Base-by-base conservation (phyloP, 2,113 vertebrate genomes). In the Anguilla japonica region DNA sequence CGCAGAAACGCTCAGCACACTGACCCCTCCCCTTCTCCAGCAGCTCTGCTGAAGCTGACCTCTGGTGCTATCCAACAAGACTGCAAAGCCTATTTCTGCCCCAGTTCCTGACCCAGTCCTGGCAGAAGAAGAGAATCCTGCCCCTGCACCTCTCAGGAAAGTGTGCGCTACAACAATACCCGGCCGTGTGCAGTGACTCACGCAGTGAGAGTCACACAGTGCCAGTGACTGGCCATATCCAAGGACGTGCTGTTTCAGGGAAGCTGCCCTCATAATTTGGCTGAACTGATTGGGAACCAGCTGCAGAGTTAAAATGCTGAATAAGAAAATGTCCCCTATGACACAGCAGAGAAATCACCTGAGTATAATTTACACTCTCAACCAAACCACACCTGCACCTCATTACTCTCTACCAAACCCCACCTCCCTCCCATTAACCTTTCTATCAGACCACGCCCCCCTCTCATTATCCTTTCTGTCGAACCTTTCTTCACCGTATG, bases 101-200 rank as follows among this genome's bases (percentile, higher is more conserved):
- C 87, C 89, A 89, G 29, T 89, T 83, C 53, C 85, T 90, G 88
- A 90, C 84, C 89, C 91, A 89, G 89, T 86, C 41, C 63, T 88
- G 34, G 92, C 93, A 91, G 89, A 94, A 91, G 94, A 94, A 93
- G 84, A 57, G 89, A 87, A 90, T 46, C 85, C 89, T 86, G 85
- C 89, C 89, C 16, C 18, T 15, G 78, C 78, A 79, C 14, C n/a
- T 40, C 50, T 53, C 50, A 53, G 78, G 2, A 41, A 79, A 79
- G 78, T 79, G 15, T 79, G 78, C 40, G 78, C 78, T 53, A 53
- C 11, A 53, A 53, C 50, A 53, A 53, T 67, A 22, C 1, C 22
- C 26, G 18, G 60, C 60, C 8, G 60, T 67, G 5, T 67, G 22
- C 60, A 9, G 18, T 60, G 11, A 60, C 15, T 60, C 60, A 67